A percentile compares a stretch with the other conserved stretches of the same genome.
phyloP scores from a whole-genome alignment of 2,113 vertebrate species.

The Ondatra zibethicus region DNA sequence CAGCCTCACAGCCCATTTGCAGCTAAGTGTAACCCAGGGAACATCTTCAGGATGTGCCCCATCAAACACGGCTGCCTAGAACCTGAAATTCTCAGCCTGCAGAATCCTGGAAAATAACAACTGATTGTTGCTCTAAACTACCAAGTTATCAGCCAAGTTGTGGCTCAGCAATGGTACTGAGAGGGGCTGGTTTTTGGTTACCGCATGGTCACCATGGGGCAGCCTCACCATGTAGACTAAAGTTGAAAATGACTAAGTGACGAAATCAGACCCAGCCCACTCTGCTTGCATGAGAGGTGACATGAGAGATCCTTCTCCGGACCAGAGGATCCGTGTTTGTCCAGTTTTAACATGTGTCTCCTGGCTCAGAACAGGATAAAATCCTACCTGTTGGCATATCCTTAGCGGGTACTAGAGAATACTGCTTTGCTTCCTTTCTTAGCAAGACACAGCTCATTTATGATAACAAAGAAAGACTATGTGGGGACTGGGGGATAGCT shows the following conservation, averaged over 20 bases:
- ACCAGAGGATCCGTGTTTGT: rapidly evolving
- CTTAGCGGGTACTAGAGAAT: not conserved
- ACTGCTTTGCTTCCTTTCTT: not conserved
- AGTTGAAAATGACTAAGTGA: not conserved
- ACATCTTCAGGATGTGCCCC: no score
- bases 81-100: not conserved
- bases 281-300: not conserved
- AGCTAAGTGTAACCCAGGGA: rapidly evolving
- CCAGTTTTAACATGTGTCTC: not conserved
- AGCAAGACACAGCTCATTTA: not conserved
- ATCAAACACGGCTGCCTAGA: not conserved
- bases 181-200: not conserved
- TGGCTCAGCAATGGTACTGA: not conserved
- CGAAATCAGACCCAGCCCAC: not conserved
- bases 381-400: not conserved
- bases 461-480: not conserved
- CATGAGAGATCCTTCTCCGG: rapidly evolving
- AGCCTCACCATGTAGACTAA: not conserved
- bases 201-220: not conserved
- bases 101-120: not conserved
- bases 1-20: rapidly evolving
- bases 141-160: not conserved
- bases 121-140: not conserved
- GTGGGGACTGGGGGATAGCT: not conserved
- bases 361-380: not conserved